Evolutionary conservation across 2,797 vertebrate species (phyloP).

Genomic region (Cetoscarus ocellatus): DNA sequence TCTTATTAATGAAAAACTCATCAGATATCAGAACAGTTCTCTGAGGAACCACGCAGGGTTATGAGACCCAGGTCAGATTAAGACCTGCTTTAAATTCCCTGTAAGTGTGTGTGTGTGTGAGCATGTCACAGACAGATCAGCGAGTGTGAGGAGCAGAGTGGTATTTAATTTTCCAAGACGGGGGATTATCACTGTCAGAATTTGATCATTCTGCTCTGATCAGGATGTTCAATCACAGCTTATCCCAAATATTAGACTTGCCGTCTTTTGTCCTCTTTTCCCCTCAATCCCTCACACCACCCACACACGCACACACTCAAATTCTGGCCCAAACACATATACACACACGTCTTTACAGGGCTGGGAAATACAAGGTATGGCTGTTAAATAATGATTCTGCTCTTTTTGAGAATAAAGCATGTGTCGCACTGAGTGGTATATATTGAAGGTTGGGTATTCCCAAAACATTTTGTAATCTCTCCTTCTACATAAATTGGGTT

Average conservation of each 20-base stretch:
- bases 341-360: too few species aligned
- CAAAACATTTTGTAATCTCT: too few species aligned
- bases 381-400: too few species aligned
- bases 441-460: too few species aligned
- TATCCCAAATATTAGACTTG: slow-evolving; percentile 82
- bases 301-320: background rate
- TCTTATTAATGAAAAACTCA: slow-evolving; percentile 87
- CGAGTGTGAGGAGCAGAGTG: slow-evolving; percentile 54
- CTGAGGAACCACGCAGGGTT: slow-evolving; percentile 78
- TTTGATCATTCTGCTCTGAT: slow-evolving; percentile 81
- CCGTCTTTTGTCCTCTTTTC: slow-evolving; percentile 73
- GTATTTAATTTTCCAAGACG: slow-evolving; percentile 81
- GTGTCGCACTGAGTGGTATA: too few species aligned
- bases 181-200: slow-evolving; percentile 81
- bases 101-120: slow-evolving; percentile 32
- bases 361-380: too few species aligned
- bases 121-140: slow-evolving; percentile 18
- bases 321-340: too few species aligned
- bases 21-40: slow-evolving; percentile 84
- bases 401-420: too few species aligned
- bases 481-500: too few species aligned
- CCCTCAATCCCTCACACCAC: slow-evolving; percentile 56
- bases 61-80: slow-evolving; percentile 81
- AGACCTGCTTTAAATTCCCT: slow-evolving; percentile 33
- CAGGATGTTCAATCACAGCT: slow-evolving; percentile 81